These are phyloP conservation scores for Drosophila albomicans DNA, from an alignment of 1,140 invertebrate species.

Conservation along the genomic window DNA sequence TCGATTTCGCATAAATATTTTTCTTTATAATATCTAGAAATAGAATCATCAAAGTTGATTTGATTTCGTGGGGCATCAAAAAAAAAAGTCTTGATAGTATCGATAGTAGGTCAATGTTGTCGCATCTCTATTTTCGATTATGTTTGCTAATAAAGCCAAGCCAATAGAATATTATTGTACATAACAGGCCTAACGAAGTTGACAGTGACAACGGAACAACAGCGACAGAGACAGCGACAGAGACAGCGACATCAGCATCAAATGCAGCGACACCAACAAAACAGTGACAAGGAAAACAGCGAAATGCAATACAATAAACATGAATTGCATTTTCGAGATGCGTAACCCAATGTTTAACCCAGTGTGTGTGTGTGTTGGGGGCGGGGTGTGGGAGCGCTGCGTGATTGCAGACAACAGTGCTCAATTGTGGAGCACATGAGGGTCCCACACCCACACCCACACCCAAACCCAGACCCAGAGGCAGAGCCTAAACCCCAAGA, in stretches of 20 bases:
- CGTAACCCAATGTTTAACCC: not conserved
- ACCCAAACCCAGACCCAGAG: not conserved
- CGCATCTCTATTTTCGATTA: not conserved
- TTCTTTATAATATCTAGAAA: no score
- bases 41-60: no score
- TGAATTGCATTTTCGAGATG: constrained; percentile 54
- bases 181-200: constrained; percentile 4
- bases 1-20: no score
- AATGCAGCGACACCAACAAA: constrained; percentile 7
- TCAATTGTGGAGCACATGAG: constrained; percentile 13
- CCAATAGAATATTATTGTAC: not conserved
- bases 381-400: constrained; percentile 27
- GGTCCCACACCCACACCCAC: not conserved
- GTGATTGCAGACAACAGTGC: constrained; percentile 68
- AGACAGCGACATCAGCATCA: not conserved
- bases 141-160: not conserved
- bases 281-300: constrained; percentile 50
- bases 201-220: not conserved
- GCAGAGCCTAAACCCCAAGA: constrained; percentile 11
- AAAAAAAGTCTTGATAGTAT: no score
- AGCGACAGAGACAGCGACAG: not conserved
- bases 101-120: no score
- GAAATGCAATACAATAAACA: constrained; percentile 77
- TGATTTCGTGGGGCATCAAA: no score
- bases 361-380: constrained; percentile 8